Percentiles rank a stretch among this genome's conserved stretches.
These are phyloP conservation scores for Rana temporaria DNA, from an alignment of 2,113 vertebrate species.

Conservation along the genomic window DNA sequence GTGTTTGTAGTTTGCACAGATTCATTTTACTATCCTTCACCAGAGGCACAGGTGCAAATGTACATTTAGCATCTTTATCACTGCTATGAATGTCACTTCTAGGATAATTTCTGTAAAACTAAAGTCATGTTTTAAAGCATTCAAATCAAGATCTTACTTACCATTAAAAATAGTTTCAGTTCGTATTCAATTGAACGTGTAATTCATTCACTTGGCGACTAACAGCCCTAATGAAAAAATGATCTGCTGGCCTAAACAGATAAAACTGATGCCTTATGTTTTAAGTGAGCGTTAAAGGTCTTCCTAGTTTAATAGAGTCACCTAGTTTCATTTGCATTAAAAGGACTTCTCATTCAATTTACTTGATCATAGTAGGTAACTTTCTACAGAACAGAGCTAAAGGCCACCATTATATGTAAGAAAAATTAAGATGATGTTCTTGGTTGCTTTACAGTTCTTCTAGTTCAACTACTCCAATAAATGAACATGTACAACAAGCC, in stretches of 20 bases:
- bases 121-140: background rate
- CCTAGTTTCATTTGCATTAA: conserved; percentile 83
- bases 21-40: no score
- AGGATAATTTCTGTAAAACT: background rate
- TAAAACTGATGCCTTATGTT: conserved; percentile 66
- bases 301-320: conserved; percentile 74
- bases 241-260: conserved; percentile 56
- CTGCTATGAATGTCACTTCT: background rate
- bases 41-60: background rate
- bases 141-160: background rate
- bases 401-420: conserved; percentile 92
- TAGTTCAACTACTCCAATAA: conserved; percentile 92
- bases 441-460: conserved; percentile 87
- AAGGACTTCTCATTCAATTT: conserved; percentile 83
- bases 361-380: conserved; percentile 79
- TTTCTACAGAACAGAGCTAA: conserved; percentile 86
- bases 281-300: conserved; percentile 70
- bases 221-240: conserved; percentile 32
- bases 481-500: conserved; percentile 95
- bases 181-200: conserved; percentile 5
- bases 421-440: conserved; percentile 86
- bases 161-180: background rate
- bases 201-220: conserved; percentile 10
- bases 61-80: background rate
- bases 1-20: no score